phyloP scores from a whole-genome alignment of 2,888 invertebrate genomes.

The Phragmatobia fuliginosa region DNA sequence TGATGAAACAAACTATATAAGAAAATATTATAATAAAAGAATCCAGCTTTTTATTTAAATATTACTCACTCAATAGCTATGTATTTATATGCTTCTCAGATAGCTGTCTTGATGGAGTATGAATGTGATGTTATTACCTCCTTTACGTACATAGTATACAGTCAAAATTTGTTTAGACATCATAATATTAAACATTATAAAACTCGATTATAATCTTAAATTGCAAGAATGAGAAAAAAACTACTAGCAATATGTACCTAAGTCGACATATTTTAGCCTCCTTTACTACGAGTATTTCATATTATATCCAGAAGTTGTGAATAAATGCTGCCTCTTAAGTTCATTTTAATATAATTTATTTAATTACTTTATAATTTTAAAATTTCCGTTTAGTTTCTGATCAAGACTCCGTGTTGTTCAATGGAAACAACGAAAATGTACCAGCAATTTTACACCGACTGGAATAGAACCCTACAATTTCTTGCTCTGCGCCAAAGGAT shows the following conservation, averaged over 20 bases:
- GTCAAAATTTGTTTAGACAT: neutral
- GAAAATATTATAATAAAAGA: neutral
- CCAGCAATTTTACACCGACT: neutral
- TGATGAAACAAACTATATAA: too few species aligned
- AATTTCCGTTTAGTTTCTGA: too few species aligned
- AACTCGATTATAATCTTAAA: neutral
- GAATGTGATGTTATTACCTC: neutral
- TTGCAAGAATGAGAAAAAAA: neutral
- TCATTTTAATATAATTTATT: too few species aligned
- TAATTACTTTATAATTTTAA: too few species aligned
- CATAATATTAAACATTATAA: neutral
- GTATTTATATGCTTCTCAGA: neutral
- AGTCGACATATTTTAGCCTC: too few species aligned
- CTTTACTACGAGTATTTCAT: too few species aligned
- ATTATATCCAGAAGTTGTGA: neutral
- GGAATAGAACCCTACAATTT: neutral
- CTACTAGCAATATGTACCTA: neutral
- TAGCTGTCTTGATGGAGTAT: neutral
- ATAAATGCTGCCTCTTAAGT: neutral
- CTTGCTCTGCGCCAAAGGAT: too few species aligned
- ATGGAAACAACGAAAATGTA: neutral
- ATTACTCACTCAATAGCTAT: neutral
- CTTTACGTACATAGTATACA: neutral
- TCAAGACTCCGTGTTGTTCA: too few species aligned
- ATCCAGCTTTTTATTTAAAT: too few species aligned